Conservation (phyloP, 2,113 vertebrate species). For the Galemys pyrenaicus region DNA sequence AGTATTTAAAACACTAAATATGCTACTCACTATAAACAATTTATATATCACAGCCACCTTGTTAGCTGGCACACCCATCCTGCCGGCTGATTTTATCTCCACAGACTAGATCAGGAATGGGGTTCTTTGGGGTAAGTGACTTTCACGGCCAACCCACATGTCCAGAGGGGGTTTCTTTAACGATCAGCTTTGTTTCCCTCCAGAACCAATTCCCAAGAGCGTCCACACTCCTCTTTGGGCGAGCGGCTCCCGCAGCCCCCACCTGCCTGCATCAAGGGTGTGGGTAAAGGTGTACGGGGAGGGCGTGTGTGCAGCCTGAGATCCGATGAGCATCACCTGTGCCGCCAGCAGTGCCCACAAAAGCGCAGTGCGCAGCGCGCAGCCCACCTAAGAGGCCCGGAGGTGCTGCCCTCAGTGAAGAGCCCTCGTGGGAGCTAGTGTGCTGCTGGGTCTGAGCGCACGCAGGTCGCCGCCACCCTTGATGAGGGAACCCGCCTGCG, state of each 20-base stretch:
- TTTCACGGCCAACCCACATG: neutral
- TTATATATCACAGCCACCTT: too few relatives aligned
- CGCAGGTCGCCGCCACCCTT: neutral
- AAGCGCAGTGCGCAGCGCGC: fast-evolving
- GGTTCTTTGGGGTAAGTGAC: neutral
- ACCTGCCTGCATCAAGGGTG: fast-evolving
- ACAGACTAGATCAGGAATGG: neutral
- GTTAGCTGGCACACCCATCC: too few relatives aligned
- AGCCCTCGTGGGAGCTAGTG: fast-evolving
- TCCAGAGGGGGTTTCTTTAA: neutral
- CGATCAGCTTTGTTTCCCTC: neutral
- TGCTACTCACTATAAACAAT: neutral
- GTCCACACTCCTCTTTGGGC: fast-evolving
- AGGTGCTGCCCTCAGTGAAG: fast-evolving
- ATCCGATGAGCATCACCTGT: neutral
- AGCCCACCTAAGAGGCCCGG: neutral
- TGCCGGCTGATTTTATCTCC: neutral
- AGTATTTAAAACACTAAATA: neutral
- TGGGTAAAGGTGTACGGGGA: neutral
- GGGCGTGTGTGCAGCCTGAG: neutral
- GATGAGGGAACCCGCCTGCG: fast-evolving
- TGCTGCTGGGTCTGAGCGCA: neutral
- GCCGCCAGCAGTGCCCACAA: neutral
- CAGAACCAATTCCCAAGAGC: neutral
- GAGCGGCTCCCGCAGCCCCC: neutral